Evolutionary conservation across 2,113 vertebrate species (phyloP).

Genomic region (Coregonus clupeaformis): DNA sequence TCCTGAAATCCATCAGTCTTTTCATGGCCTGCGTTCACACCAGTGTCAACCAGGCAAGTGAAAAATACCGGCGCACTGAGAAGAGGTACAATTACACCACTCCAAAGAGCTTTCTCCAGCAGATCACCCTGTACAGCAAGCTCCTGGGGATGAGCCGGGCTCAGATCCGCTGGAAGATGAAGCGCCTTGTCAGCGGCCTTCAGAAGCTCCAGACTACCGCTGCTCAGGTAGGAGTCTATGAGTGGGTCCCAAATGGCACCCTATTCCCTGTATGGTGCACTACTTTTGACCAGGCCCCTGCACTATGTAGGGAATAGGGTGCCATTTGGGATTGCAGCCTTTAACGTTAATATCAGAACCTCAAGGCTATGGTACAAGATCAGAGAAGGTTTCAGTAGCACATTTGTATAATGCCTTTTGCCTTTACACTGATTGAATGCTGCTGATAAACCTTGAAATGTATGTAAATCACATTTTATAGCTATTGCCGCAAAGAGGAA

Average conservation of each 20-base stretch:
- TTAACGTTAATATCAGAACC: slow-evolving; percentile 1
- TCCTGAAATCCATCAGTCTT: slow-evolving; percentile 79
- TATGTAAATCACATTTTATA: slow-evolving; percentile 5
- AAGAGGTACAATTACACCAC: slow-evolving; percentile 79
- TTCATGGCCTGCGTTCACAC: slow-evolving; percentile 83
- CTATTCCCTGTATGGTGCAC: too few relatives aligned
- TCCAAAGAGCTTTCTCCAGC: slow-evolving; percentile 82
- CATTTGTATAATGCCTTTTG: slow-evolving; percentile 15
- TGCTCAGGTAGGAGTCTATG: slow-evolving; percentile 70
- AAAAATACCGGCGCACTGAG: slow-evolving; percentile 77
- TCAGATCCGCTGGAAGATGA: slow-evolving; percentile 68
- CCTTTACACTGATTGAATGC: slow-evolving; percentile 13
- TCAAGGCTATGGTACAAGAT: slow-evolving; percentile 10
- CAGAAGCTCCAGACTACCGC: slow-evolving; percentile 79
- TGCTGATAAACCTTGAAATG: background rate
- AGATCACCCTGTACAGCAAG: slow-evolving; percentile 79
- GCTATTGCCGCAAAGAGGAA: background rate
- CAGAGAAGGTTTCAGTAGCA: background rate
- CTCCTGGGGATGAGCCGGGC: slow-evolving; percentile 75
- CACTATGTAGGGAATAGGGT: slow-evolving; percentile 46
- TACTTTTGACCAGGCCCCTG: too few relatives aligned
- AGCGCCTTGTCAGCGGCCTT: slow-evolving; percentile 74
- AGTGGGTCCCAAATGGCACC: slow-evolving; percentile 6
- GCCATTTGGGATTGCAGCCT: background rate
- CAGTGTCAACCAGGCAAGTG: slow-evolving; percentile 77